A percentile compares a stretch with the other conserved stretches of the same genome.
These are phyloP conservation scores for Climacteris rufus DNA, from an alignment of 2,113 vertebrate species.

Conservation along the genomic window DNA sequence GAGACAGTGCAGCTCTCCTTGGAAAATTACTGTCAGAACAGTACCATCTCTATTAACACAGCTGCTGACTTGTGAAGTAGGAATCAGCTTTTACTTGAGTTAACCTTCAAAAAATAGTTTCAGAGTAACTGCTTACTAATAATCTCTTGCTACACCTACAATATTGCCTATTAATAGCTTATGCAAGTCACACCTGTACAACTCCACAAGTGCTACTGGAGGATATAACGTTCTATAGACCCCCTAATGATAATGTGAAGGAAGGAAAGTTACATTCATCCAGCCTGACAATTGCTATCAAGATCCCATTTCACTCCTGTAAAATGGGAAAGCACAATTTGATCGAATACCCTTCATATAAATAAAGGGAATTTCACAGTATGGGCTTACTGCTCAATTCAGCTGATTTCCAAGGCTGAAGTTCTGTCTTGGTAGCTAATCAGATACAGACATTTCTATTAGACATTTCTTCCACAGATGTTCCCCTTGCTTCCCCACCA, in stretches of 20 bases:
- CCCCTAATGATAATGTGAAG: not conserved
- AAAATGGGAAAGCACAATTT: not conserved
- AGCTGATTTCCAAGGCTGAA: not conserved
- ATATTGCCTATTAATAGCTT: not conserved
- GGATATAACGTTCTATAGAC: not conserved
- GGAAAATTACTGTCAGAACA: conserved; percentile 46
- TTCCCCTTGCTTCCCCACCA: not conserved
- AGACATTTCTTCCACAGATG: not conserved
- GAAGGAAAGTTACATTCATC: not conserved
- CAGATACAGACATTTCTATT: not conserved
- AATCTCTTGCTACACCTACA: not conserved
- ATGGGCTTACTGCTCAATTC: not conserved
- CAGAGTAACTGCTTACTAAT: not conserved
- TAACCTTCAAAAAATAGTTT: not conserved
- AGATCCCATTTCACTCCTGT: not conserved
- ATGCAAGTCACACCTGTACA: not conserved
- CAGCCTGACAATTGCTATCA: not conserved
- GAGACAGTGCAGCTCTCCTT: not conserved
- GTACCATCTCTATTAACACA: conserved; percentile 5
- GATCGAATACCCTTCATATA: not conserved
- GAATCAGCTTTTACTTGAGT: not conserved
- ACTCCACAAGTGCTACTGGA: not conserved
- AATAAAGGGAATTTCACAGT: not conserved
- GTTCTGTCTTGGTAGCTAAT: not conserved
- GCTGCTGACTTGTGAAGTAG: not conserved